Conservation (phyloP, 2,888 invertebrate species). For the Lithophane socia region DNA sequence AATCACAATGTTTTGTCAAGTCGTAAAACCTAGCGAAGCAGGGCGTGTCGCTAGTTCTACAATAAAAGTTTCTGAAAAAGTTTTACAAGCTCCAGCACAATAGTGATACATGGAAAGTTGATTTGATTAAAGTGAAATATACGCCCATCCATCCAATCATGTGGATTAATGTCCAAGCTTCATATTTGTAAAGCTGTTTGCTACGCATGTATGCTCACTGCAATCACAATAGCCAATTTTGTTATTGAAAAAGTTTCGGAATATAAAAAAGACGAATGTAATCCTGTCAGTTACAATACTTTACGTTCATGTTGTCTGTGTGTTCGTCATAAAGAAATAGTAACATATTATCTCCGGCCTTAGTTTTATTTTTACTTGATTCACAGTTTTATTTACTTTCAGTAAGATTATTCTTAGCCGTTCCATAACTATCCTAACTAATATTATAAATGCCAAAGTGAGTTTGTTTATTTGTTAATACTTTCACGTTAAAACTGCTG, state of each 20-base stretch:
- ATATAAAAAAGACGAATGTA: conserved; percentile 30
- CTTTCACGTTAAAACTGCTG: too few relatives aligned
- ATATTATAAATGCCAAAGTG: too few relatives aligned
- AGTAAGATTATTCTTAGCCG: neutral
- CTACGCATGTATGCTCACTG: conserved; percentile 3
- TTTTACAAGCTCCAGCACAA: conserved; percentile 2
- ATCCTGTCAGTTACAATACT: neutral
- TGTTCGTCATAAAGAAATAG: conserved; percentile 40
- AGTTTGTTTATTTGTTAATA: too few relatives aligned
- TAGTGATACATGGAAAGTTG: neutral
- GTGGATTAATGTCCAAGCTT: conserved; percentile 25
- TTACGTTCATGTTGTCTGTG: conserved; percentile 27
- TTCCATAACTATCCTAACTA: neutral
- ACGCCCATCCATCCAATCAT: conserved; percentile 7
- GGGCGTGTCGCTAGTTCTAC: too few relatives aligned
- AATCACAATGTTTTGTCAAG: too few relatives aligned
- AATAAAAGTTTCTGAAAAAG: too few relatives aligned
- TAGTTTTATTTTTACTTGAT: conserved; percentile 42
- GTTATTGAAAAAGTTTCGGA: conserved; percentile 32
- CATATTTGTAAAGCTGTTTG: conserved; percentile 16
- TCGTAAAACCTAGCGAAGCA: too few relatives aligned
- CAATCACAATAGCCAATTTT: conserved; percentile 45
- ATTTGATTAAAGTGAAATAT: conserved; percentile 24
- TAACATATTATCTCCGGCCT: conserved; percentile 15
- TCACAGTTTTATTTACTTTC: conserved; percentile 24